Conservation (phyloP, 2,113 vertebrate genomes). For the Amphiprion percula region DNA sequence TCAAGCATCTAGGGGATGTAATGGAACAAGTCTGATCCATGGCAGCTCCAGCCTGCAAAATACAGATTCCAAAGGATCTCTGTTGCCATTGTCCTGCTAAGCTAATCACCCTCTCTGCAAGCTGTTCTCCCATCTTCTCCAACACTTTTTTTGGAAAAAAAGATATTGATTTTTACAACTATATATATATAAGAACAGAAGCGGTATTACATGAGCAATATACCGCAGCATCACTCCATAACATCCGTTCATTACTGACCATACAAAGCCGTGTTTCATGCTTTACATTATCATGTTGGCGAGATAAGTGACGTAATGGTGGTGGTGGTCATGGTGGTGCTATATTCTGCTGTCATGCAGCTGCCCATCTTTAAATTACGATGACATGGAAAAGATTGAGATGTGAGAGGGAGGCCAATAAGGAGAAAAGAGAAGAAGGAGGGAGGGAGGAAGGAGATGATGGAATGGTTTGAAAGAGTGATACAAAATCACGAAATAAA, state of each 20-base stretch:
- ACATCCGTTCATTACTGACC: constrained; percentile 3
- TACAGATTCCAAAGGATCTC: too few species aligned
- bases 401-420: constrained; percentile 21
- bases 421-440: neutral
- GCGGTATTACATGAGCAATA: constrained; percentile 1
- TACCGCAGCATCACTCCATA: constrained; percentile 10
- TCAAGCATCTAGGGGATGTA: too few species aligned
- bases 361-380: constrained; percentile 57
- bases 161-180: too few species aligned
- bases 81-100: too few species aligned
- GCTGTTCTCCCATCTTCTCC: too few species aligned
- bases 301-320: constrained; percentile 17
- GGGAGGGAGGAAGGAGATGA: neutral
- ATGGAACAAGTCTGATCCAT: too few species aligned
- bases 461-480: constrained; percentile 9
- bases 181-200: neutral
- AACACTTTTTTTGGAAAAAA: too few species aligned
- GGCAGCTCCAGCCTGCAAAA: too few species aligned
- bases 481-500: constrained; percentile 34
- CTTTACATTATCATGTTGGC: constrained; percentile 30
- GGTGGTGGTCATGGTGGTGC: constrained; percentile 18
- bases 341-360: constrained; percentile 36
- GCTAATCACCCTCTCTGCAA: too few species aligned
- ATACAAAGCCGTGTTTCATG: constrained; percentile 14
- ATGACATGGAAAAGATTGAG: constrained; percentile 39